These are phyloP conservation scores for Catostomus latipinnis DNA, from an alignment of 2,797 vertebrate genomes.

Conservation along the genomic window DNA sequence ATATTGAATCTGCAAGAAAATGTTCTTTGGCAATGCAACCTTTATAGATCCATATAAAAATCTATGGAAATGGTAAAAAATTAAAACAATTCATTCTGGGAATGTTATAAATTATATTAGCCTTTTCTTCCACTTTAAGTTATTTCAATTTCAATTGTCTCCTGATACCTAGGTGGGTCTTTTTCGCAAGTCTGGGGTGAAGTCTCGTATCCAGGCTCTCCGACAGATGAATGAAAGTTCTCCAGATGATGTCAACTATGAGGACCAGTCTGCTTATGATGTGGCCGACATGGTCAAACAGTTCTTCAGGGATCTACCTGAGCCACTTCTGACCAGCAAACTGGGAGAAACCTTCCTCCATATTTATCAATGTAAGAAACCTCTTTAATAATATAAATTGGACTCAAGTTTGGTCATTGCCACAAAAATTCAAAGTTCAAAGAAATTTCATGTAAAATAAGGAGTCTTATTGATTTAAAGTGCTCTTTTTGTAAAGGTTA, in stretches of 20 bases:
- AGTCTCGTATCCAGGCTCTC: conserved; percentile 94
- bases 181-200: conserved; percentile 97
- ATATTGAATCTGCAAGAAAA: too few relatives aligned
- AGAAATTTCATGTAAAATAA: too few relatives aligned
- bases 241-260: conserved; percentile 91
- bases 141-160: conserved; percentile 1
- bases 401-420: too few relatives aligned
- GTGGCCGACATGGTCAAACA: conserved; percentile 99
- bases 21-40: too few relatives aligned
- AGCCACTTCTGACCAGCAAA: conserved; percentile 96
- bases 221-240: conserved; percentile 94
- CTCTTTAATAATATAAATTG: too few relatives aligned
- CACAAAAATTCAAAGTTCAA: too few relatives aligned
- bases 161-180: conserved; percentile 87
- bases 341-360: conserved; percentile 97
- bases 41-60: too few relatives aligned
- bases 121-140: not conserved
- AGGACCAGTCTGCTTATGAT: conserved; percentile 95
- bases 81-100: too few relatives aligned
- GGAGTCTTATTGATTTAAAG: too few relatives aligned
- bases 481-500: too few relatives aligned
- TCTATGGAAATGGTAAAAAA: too few relatives aligned
- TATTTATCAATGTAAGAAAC: conserved; percentile 94
- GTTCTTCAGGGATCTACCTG: conserved; percentile 96
- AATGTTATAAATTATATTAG: too few relatives aligned